These are phyloP conservation scores for Sciaenops ocellatus DNA, from an alignment of 2,797 vertebrate species.

Conservation along the genomic window DNA sequence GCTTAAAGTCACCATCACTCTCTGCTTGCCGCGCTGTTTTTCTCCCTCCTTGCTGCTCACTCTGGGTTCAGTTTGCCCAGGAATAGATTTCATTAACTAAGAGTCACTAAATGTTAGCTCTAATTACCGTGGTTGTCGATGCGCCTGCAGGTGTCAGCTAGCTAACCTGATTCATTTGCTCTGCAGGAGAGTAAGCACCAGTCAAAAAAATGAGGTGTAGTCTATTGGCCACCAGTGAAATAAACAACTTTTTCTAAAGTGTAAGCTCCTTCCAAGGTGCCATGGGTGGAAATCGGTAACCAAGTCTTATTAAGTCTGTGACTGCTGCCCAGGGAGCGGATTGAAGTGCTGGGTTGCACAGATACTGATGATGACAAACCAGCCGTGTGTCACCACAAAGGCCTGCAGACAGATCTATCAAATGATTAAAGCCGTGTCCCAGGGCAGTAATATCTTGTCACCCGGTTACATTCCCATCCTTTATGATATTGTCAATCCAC, in stretches of 20 bases:
- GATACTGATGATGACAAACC: constrained; percentile 60
- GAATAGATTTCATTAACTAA: constrained; percentile 95
- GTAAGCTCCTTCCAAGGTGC: constrained; percentile 48
- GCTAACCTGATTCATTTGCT: constrained; percentile 73
- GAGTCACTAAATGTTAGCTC: constrained; percentile 97
- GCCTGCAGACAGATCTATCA: constrained; percentile 69
- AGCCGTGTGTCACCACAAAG: constrained; percentile 55
- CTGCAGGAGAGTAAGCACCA: constrained; percentile 46
- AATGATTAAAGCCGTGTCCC: constrained; percentile 68
- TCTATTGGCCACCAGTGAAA: constrained; percentile 53
- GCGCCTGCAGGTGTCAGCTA: constrained; percentile 94
- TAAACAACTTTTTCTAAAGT: constrained; percentile 47
- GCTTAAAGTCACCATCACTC: constrained; percentile 52
- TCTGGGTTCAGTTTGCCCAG: constrained; percentile 89
- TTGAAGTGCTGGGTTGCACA: constrained; percentile 38
- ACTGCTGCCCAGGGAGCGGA: constrained; percentile 53
- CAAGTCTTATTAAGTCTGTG: constrained; percentile 50
- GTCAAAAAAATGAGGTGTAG: constrained; percentile 17
- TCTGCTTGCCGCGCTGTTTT: constrained; percentile 27
- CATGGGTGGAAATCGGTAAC: constrained; percentile 51
- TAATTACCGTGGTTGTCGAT: constrained; percentile 93
- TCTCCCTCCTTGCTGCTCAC: constrained; percentile 45
- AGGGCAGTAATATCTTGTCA: constrained; percentile 58
- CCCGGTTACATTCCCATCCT: constrained; percentile 56
- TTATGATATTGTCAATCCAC: constrained; percentile 61